These are phyloP conservation scores for Amazona ochrocephala DNA, from an alignment of 2,797 vertebrate genomes.

Conservation along the genomic window DNA sequence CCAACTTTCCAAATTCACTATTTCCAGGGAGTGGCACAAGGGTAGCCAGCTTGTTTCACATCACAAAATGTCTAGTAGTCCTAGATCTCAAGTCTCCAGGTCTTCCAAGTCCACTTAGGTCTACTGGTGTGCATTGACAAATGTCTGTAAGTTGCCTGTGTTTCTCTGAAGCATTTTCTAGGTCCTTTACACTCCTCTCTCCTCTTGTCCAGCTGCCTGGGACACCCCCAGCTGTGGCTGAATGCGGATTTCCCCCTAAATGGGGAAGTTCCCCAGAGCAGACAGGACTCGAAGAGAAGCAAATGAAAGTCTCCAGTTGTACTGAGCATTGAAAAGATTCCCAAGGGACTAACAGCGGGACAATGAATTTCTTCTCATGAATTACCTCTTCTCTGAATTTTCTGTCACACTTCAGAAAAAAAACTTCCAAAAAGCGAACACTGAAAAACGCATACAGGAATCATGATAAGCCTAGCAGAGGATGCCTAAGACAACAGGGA, in stretches of 20 bases:
- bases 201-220: slow-evolving; percentile 38
- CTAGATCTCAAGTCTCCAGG: neutral
- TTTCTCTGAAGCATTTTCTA: neutral
- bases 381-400: neutral
- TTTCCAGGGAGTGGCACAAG: neutral
- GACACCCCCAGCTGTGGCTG: slow-evolving; percentile 30
- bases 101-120: neutral
- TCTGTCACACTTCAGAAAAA: neutral
- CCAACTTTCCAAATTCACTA: neutral
- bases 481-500: neutral
- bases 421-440: neutral
- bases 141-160: neutral
- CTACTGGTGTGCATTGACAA: neutral
- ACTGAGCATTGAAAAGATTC: neutral
- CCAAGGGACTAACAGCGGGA: neutral
- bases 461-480: neutral
- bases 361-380: neutral
- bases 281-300: neutral
- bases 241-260: slow-evolving; percentile 52
- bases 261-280: slow-evolving; percentile 43
- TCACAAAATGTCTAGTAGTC: neutral
- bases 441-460: neutral
- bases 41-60: neutral
- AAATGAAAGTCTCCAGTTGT: neutral
- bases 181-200: neutral